These are phyloP conservation scores for Spatula clypeata DNA, from an alignment of 2,797 vertebrate species.

Conservation along the genomic window DNA sequence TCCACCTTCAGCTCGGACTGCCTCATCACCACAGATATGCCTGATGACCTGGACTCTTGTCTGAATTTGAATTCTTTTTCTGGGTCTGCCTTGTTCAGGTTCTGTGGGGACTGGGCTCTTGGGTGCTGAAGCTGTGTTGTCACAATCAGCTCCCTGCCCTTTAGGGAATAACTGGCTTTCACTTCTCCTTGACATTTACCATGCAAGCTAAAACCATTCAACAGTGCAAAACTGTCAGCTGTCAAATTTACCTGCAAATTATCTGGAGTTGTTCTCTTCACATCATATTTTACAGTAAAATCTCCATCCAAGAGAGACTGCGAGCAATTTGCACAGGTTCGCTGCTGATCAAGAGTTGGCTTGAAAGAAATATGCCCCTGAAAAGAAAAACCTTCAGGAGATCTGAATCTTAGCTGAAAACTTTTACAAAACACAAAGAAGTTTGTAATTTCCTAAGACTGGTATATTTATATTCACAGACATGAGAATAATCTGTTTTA, in stretches of 20 bases:
- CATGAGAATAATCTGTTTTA: not conserved
- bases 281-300: slow-evolving; percentile 91
- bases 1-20: not conserved
- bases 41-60: not conserved
- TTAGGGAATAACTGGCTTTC: not conserved
- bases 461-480: not conserved
- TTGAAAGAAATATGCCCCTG: slow-evolving; percentile 91
- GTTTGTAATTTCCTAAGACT: not conserved
- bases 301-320: slow-evolving; percentile 88
- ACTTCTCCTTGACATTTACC: not conserved
- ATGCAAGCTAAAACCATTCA: not conserved
- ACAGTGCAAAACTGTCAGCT: not conserved
- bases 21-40: not conserved
- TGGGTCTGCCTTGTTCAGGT: not conserved
- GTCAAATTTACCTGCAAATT: slow-evolving; percentile 89
- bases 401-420: not conserved
- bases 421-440: not conserved
- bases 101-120: not conserved
- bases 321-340: slow-evolving; percentile 87
- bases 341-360: slow-evolving; percentile 91
- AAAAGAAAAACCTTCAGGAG: slow-evolving; percentile 5
- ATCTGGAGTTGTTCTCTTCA: slow-evolving; percentile 86
- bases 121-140: not conserved
- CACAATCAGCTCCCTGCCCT: not conserved
- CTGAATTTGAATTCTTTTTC: not conserved